Percentiles rank a stretch among this genome's conserved stretches.
Evolutionary conservation across 2,888 invertebrate species (phyloP).

Genomic region (Amphimallon solstitiale): DNA sequence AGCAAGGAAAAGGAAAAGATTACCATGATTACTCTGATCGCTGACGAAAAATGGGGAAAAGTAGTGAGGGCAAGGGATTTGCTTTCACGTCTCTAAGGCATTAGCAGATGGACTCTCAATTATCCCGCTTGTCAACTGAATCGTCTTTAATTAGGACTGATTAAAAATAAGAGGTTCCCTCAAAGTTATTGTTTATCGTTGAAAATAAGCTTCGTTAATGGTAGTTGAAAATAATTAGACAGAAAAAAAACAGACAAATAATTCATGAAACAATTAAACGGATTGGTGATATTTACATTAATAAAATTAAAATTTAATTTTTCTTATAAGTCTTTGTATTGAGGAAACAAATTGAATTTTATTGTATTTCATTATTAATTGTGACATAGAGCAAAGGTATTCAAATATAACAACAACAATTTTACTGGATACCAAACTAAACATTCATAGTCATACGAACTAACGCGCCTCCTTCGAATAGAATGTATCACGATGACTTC

Average conservation of each 20-base stretch:
- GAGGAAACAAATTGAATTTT: too few relatives aligned
- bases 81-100: conserved; percentile 10
- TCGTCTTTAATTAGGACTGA: conserved; percentile 25
- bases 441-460: too few relatives aligned
- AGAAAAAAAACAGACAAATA: not conserved
- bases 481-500: too few relatives aligned
- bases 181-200: conserved; percentile 4
- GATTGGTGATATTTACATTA: too few relatives aligned
- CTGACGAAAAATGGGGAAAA: not conserved
- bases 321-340: too few relatives aligned
- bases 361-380: too few relatives aligned
- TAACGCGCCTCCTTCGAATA: too few relatives aligned
- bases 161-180: conserved; percentile 10
- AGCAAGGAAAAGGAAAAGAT: conserved; percentile 24
- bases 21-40: conserved; percentile 18
- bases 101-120: conserved; percentile 26
- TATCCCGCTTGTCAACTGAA: conserved; percentile 17
- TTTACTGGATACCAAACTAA: too few relatives aligned
- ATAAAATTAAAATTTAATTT: too few relatives aligned
- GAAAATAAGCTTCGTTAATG: conserved; percentile 10
- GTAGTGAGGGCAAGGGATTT: not conserved
- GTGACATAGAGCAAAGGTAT: too few relatives aligned
- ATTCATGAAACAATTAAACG: not conserved
- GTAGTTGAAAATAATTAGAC: conserved; percentile 5
- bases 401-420: too few relatives aligned